These are phyloP conservation scores for Dynastes grantii DNA, from an alignment of 2,888 invertebrate genomes.

Conservation along the genomic window DNA sequence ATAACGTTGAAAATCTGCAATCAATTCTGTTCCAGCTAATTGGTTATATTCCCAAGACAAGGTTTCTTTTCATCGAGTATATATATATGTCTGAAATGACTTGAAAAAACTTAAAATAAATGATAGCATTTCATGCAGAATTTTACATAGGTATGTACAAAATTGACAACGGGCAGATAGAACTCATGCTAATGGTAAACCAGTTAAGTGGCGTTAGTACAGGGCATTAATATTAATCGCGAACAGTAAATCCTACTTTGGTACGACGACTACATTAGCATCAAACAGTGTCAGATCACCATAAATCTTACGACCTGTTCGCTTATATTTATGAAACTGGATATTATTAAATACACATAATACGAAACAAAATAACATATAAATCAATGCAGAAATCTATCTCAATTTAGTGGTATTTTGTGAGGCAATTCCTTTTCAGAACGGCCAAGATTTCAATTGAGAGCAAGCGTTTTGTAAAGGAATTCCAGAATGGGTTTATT, in stretches of 20 bases:
- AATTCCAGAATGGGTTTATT: not conserved
- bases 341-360: constrained; percentile 14
- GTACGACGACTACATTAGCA: constrained; percentile 37
- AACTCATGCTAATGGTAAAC: constrained; percentile 16
- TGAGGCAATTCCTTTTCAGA: constrained; percentile 4
- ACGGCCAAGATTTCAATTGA: not conserved
- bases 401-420: not conserved
- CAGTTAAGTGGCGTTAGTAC: constrained; percentile 26
- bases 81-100: too few species aligned
- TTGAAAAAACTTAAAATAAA: not conserved
- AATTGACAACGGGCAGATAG: constrained; percentile 14
- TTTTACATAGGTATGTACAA: constrained; percentile 11
- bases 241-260: constrained; percentile 32
- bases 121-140: not conserved
- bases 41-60: too few species aligned
- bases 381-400: constrained; percentile 24
- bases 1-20: too few species aligned
- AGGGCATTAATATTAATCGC: constrained; percentile 38
- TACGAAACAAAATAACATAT: constrained; percentile 3
- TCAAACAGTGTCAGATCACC: constrained; percentile 34
- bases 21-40: too few species aligned
- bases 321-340: constrained; percentile 29
- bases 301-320: constrained; percentile 30
- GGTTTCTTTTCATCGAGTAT: too few species aligned
- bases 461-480: not conserved